phyloP scores from a whole-genome alignment of 92 coral and sea anemone genomes.

The Epizoanthus fatuus region DNA sequence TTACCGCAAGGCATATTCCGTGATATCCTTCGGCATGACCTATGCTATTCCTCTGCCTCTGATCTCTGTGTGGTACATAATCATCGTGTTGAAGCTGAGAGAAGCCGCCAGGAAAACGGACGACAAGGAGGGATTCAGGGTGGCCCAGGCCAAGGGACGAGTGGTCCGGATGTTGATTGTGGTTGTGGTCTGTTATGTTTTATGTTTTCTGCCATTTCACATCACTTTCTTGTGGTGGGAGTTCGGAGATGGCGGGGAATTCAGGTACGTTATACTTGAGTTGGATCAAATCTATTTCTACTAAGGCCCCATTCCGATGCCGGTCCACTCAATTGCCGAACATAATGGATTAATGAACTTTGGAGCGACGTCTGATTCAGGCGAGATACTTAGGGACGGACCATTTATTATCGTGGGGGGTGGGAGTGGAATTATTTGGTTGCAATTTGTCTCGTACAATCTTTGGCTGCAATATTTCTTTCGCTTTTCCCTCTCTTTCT shows the following conservation, averaged over 20 bases:
- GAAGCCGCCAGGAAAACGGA: conserved; percentile 80
- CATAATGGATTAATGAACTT: too few relatives aligned
- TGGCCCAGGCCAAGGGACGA: conserved; percentile 92
- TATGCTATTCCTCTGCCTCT: conserved; percentile 90
- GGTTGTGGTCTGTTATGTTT: conserved; percentile 84
- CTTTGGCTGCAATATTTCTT: too few relatives aligned
- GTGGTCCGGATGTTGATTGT: conserved; percentile 92
- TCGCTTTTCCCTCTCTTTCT: too few relatives aligned
- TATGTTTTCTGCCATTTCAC: conserved; percentile 90
- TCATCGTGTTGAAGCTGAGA: conserved; percentile 82
- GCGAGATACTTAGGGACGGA: too few relatives aligned
- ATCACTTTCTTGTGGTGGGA: conserved; percentile 79
- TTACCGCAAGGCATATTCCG: conserved; percentile 73
- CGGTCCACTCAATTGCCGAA: too few relatives aligned
- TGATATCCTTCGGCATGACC: conserved; percentile 84
- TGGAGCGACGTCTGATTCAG: too few relatives aligned
- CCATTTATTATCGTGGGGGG: too few relatives aligned
- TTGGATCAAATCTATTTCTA: not conserved
- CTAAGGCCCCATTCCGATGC: not conserved
- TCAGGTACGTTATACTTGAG: conserved; percentile 61
- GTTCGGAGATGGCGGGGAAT: conserved; percentile 76
- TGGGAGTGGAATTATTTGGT: too few relatives aligned
- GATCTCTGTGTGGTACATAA: conserved; percentile 83
- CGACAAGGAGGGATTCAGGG: conserved; percentile 90
- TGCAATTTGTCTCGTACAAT: too few relatives aligned